Evolutionary conservation across 2,113 vertebrate genomes (phyloP).

Genomic region (Xenopus borealis): DNA sequence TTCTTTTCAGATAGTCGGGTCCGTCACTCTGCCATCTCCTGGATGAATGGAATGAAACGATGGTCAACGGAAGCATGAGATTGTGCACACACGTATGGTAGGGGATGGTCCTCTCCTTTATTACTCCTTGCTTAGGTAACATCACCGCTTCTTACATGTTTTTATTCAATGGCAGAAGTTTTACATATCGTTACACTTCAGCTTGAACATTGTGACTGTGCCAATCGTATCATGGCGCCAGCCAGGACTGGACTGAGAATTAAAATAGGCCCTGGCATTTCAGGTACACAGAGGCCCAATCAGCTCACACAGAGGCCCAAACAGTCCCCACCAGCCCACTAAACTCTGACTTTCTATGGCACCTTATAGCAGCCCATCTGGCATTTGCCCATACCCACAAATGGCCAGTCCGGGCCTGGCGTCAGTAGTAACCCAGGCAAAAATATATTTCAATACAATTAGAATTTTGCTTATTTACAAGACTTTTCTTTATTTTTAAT

Average conservation of each 20-base stretch:
- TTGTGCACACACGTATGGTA: constrained; percentile 90
- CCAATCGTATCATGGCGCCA: constrained; percentile 88
- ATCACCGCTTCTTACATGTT: constrained; percentile 93
- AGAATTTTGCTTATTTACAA: constrained; percentile 63
- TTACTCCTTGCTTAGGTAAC: constrained; percentile 99
- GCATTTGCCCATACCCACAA: too few species aligned
- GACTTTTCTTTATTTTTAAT: constrained; percentile 54
- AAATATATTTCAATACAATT: constrained; percentile 73
- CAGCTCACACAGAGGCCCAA: too few species aligned
- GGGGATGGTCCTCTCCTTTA: constrained; percentile 99
- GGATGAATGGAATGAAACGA: constrained; percentile 99
- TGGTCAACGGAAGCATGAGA: constrained; percentile 91
- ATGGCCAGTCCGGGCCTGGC: too few species aligned
- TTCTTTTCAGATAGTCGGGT: constrained; percentile 97
- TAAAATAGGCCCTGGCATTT: too few species aligned
- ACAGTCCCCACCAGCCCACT: too few species aligned
- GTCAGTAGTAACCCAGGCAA: constrained; percentile 84
- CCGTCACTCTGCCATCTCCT: constrained; percentile 96
- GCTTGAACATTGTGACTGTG: constrained; percentile 84
- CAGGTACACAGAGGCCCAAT: too few species aligned
- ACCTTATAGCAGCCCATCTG: too few species aligned
- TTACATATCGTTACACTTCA: constrained; percentile 86
- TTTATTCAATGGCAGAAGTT: constrained; percentile 80
- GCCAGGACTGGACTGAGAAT: too few species aligned
- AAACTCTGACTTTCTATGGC: too few species aligned